Evolutionary conservation across 2,888 invertebrate genomes (phyloP), one percentile per base, ranked within the genome.

Genomic region (Pollenia griseotomentosa): DNA sequence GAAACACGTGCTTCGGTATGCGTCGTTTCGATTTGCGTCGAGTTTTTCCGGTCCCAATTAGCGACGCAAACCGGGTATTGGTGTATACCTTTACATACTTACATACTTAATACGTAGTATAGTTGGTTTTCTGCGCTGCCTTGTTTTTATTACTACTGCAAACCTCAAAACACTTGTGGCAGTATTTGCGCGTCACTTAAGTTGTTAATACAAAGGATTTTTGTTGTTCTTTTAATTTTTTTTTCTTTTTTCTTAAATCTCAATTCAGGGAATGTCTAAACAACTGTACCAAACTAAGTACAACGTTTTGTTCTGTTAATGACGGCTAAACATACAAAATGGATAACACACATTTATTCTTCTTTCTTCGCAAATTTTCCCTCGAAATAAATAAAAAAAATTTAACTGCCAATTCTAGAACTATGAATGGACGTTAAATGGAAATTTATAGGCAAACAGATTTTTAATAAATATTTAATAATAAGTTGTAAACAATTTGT

Each of bases 131-230:
- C 19, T 53, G n/a, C 7, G 33, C 55, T 7, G 48, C 23, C n/a
- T 71, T 44, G 10, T 48, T 57, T 14, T 53, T 40, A 12, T 44
- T 46, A 5, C 9, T 9, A 3, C 9, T 44, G 16, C 33, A 55
- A 63, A 46, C 12, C 11, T 14, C 19, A 42, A 61, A 70, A 40
- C 19, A 73, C 55, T 73, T 55, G 55, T 14, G 55, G 55, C 16
- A 68, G 42, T 68, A 59, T 44, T 75, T 83, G 63, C 16, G 61
- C 70, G 19, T 55, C 70, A 77, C 83, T 70, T 63, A 70, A 77
- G 59, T 68, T 68, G 5, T 66, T 59, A 48, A 61, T 51, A 23
- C 7, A 53, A 33, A 53, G 8, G 5, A 16, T 44, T 40, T 14
- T 66, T 44, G 12, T 55, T 9, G 23, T 19, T 63, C 2, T 2